phyloP scores from a whole-genome alignment of 2,113 vertebrate genomes.

The Takifugu flavidus region DNA sequence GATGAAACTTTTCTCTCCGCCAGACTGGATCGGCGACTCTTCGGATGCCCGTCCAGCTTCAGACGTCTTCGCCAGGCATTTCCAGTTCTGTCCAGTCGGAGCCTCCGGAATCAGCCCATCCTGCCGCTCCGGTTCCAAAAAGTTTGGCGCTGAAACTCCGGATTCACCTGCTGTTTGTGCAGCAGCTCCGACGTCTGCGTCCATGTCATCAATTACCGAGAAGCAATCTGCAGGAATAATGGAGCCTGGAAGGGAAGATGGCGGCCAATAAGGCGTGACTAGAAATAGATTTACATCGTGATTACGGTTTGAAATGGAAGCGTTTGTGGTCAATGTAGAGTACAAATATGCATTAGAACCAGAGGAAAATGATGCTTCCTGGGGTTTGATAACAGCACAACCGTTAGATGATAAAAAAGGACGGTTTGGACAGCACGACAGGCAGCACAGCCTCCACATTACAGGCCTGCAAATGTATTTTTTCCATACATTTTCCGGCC shows the following conservation, averaged over 20 bases:
- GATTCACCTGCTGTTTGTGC: conserved; percentile 23
- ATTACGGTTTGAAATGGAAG: conserved; percentile 54
- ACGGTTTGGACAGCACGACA: too few species aligned
- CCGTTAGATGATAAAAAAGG: too few species aligned
- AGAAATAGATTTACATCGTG: conserved; percentile 57
- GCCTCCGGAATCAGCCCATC: too few species aligned
- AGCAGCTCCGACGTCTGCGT: background rate
- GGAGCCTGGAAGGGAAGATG: conserved; percentile 65
- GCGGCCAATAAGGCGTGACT: conserved; percentile 66
- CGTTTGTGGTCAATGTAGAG: conserved; percentile 67
- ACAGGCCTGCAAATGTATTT: too few species aligned
- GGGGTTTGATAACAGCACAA: conserved; percentile 34
- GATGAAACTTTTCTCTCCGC: too few species aligned
- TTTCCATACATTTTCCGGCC: conserved; percentile 4
- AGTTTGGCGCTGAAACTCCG: too few species aligned
- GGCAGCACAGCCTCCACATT: too few species aligned
- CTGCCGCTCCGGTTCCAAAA: too few species aligned
- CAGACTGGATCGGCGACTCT: too few species aligned
- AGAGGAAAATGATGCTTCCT: conserved; percentile 40
- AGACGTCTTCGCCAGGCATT: too few species aligned
- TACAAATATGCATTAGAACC: conserved; percentile 69
- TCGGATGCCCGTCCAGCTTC: too few species aligned
- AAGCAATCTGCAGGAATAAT: conserved; percentile 65
- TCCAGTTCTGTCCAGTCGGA: too few species aligned
- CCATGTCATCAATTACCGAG: conserved; percentile 34